phyloP scores from a whole-genome alignment of 2,113 vertebrate genomes.

The Hemichromis elongatus region DNA sequence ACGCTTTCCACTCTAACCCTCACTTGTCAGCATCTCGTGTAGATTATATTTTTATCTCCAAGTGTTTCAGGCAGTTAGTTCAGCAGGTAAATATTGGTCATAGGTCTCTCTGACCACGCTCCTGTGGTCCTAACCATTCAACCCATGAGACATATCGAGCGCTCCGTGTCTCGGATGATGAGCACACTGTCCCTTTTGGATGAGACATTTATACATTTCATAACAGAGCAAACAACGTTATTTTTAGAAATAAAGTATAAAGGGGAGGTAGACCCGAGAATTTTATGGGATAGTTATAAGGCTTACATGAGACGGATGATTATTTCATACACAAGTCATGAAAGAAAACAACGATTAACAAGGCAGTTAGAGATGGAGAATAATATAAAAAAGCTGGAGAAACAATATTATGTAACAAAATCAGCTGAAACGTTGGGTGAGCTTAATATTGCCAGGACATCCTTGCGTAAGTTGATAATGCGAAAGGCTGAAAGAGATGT shows the following conservation, averaged over 20 bases:
- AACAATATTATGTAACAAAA: too few relatives aligned
- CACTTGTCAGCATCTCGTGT: neutral
- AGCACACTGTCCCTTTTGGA: neutral
- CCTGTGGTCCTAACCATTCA: neutral
- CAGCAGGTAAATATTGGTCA: neutral
- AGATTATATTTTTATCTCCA: neutral
- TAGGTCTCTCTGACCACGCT: neutral
- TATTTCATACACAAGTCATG: neutral
- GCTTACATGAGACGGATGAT: neutral
- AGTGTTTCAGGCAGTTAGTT: neutral
- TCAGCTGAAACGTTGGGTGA: too few relatives aligned
- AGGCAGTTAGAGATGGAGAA: neutral
- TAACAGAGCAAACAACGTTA: neutral
- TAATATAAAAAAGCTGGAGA: neutral
- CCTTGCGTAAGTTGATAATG: too few relatives aligned
- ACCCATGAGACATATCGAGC: neutral
- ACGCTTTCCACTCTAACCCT: neutral
- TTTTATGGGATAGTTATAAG: rapidly evolving
- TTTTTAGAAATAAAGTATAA: neutral
- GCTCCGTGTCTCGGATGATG: neutral
- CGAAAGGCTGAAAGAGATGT: too few relatives aligned
- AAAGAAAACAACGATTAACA: neutral
- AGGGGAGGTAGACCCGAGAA: neutral
- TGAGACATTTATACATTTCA: neutral
- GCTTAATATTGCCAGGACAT: too few relatives aligned